Base-by-base conservation (phyloP, 2,888 invertebrate species). In the Acronicta psi region DNA sequence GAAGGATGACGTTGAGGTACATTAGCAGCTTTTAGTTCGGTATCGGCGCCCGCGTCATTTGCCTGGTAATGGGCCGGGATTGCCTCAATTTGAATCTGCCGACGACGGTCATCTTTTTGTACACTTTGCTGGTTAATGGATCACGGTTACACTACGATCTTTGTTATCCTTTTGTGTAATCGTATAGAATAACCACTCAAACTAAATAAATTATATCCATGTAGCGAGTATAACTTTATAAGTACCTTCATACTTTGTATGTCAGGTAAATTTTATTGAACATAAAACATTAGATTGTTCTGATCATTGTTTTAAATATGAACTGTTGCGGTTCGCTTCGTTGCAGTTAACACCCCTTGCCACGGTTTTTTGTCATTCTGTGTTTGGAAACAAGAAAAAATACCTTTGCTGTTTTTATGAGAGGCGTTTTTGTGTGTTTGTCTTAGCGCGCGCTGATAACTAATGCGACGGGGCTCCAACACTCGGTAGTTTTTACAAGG, bases 401-500 rank as follows among this genome's bases (percentile, higher is more conserved):
- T 25, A 34, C 43, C 42, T 80, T 74, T 83, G 87, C 75, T 83
- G 90, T 91, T 91, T 91, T 91, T 91, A 81, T 88, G 79, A 38
- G 73, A 69, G 69, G 74, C 63, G 83, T 87, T 89, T 92, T 91
- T 92, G 77, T 89, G 73, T 91, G 86, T 92, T 92, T 92, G 85
- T 87, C 86, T 91, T 89, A 88, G 86, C 90, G 86, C 86, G 85
- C 80, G 86, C 81, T 84, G 87, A 87, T 91, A 88, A 84, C 77
- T 79, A 70, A 77, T 75, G 75, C 71, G 72, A 55, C 71, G 69
- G 72, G 63, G 61, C 49, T 72, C 47, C 46, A 66, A 51, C 59
- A 69, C 50, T 49, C 44, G 17, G 54, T 56, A 44, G 53, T 59
- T 67, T 56, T 52, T 52, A 40, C 34, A 45, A 54, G 18, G n/a